Evolutionary conservation across 1,140 invertebrate species (phyloP).

Genomic region (Glomeris maerens): DNA sequence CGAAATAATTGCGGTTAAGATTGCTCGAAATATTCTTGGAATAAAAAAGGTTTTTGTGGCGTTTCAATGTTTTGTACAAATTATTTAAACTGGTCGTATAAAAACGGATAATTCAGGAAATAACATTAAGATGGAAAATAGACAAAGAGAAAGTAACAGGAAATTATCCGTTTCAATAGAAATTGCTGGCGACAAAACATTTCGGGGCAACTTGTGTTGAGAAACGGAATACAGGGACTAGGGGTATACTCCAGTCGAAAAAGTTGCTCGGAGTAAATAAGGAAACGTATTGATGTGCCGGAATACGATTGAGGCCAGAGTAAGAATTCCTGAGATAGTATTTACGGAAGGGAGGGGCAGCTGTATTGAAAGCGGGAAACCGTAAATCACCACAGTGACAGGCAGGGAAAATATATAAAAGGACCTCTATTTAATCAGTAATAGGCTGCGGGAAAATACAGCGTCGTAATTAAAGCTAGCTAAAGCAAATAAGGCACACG

Average conservation of each 20-base stretch:
- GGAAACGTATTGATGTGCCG: neutral
- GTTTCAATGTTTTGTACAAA: neutral
- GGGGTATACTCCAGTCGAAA: neutral
- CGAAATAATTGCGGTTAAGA: too few species aligned
- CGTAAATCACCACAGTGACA: neutral
- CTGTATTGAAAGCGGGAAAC: neutral
- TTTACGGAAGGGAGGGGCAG: neutral
- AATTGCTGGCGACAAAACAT: neutral
- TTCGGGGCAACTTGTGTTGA: neutral
- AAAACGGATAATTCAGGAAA: neutral
- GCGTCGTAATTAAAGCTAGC: constrained; percentile 46
- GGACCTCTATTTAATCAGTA: neutral
- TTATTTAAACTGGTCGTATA: neutral
- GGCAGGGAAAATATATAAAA: neutral
- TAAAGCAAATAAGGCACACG: constrained; percentile 51
- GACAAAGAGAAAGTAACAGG: neutral
- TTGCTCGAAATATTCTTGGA: too few species aligned
- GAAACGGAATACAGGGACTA: neutral
- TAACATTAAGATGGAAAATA: neutral
- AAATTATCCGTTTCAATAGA: neutral
- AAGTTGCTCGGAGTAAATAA: neutral
- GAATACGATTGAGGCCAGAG: neutral
- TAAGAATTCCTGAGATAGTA: neutral
- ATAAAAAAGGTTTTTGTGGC: too few species aligned
- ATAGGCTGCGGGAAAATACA: constrained; percentile 25